Conservation (phyloP, 1,140 invertebrate species). For the Drosophila ananassae region DNA sequence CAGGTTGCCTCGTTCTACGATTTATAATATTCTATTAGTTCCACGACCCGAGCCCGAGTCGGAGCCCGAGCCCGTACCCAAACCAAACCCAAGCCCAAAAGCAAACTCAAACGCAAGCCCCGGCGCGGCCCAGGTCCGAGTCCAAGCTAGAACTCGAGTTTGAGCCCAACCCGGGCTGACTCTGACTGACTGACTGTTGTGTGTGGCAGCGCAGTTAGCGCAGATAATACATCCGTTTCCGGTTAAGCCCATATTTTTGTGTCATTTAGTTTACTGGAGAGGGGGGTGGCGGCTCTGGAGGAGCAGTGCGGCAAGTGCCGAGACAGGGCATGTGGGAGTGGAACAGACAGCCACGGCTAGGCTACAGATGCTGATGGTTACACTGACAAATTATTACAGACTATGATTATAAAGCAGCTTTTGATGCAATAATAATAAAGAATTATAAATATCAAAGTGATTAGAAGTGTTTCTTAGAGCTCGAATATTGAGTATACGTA, state of each 20-base stretch:
- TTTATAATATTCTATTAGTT: conserved; percentile 83
- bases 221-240: conserved; percentile 84
- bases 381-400: conserved; percentile 19
- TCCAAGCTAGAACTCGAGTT: conserved; percentile 13
- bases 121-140: conserved; percentile 27
- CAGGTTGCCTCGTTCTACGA: conserved; percentile 67
- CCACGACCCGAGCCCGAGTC: conserved; percentile 67
- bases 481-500: too few relatives aligned
- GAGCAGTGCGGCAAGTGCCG: conserved; percentile 15
- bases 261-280: conserved; percentile 62
- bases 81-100: conserved; percentile 1
- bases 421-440: too few relatives aligned
- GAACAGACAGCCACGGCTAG: conserved; percentile 51
- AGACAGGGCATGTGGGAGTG: conserved; percentile 54
- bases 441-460: too few relatives aligned
- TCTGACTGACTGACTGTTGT: conserved; percentile 39
- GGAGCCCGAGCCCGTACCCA: conserved; percentile 34
- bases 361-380: conserved; percentile 72
- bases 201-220: conserved; percentile 81
- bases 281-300: not conserved
- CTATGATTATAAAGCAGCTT: not conserved
- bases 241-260: conserved; percentile 84
- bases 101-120: conserved; percentile 35
- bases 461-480: too few relatives aligned
- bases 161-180: conserved; percentile 42